Conservation (phyloP, 2,888 invertebrate genomes). For the Noctuana brunneofusca region DNA sequence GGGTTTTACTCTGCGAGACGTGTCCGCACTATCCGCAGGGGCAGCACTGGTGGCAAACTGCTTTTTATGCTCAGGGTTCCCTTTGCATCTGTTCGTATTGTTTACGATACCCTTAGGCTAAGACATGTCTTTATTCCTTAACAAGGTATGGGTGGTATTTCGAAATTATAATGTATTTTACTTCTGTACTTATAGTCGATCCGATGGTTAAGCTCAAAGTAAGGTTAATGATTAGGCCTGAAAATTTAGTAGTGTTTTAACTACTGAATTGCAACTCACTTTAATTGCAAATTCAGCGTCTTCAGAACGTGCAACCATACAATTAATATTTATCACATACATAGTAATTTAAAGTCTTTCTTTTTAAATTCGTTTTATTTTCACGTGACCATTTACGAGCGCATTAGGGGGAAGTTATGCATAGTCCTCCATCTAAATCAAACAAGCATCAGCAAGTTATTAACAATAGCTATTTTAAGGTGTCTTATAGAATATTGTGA, state of each 20-base stretch:
- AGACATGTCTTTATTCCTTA: constrained; percentile 1
- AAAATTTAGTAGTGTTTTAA: too few species aligned
- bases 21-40: constrained; percentile 44
- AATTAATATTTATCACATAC: too few species aligned
- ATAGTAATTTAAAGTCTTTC: too few species aligned
- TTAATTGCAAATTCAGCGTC: too few species aligned
- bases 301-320: too few species aligned
- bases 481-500: neutral
- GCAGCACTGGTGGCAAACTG: constrained; percentile 62
- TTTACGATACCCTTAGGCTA: constrained; percentile 44
- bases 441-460: neutral
- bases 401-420: too few species aligned
- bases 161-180: neutral
- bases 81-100: constrained; percentile 42
- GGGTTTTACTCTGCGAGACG: constrained; percentile 51
- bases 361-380: too few species aligned
- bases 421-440: too few species aligned
- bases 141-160: constrained; percentile 1
- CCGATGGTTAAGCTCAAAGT: neutral
- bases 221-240: neutral
- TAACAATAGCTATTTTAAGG: neutral
- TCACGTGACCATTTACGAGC: too few species aligned
- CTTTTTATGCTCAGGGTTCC: constrained; percentile 46
- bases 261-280: too few species aligned
- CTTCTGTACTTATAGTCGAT: neutral